These are phyloP conservation scores for Thaumetopoea pityocampa DNA, from an alignment of 1,140 invertebrate genomes.

Conservation along the genomic window DNA sequence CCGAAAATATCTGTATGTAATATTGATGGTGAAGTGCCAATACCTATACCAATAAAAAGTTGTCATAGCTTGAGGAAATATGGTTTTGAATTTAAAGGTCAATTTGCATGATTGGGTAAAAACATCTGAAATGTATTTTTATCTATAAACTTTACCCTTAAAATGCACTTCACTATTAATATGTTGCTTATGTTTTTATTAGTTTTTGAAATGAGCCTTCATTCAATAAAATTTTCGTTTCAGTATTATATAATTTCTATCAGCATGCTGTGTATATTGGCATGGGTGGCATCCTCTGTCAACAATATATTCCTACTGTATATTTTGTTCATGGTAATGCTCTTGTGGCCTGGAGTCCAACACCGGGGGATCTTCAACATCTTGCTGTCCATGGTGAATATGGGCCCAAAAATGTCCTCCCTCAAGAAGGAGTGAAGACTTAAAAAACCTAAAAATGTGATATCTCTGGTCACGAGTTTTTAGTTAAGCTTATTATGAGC, in stretches of 20 bases:
- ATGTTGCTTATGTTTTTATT: slow-evolving; percentile 8
- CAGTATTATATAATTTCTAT: slow-evolving; percentile 87
- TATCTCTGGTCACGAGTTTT: slow-evolving; percentile 64
- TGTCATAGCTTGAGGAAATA: too few species aligned
- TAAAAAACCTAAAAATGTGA: slow-evolving; percentile 32
- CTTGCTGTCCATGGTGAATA: slow-evolving; percentile 43
- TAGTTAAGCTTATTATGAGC: slow-evolving; percentile 58
- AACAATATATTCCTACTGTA: slow-evolving; percentile 90
- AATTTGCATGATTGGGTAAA: too few species aligned
- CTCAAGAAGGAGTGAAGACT: slow-evolving; percentile 41
- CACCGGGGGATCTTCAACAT: slow-evolving; percentile 47
- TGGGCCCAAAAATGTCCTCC: slow-evolving; percentile 38
- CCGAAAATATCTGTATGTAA: too few species aligned
- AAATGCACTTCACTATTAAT: too few species aligned
- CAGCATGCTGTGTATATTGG: slow-evolving; percentile 78
- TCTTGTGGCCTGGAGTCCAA: slow-evolving; percentile 76
- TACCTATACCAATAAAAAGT: too few species aligned
- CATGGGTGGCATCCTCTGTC: slow-evolving; percentile 87
- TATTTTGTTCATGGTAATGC: slow-evolving; percentile 73
- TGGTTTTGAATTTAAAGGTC: too few species aligned
- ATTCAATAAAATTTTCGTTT: slow-evolving; percentile 45
- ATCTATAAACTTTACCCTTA: too few species aligned
- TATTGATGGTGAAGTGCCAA: too few species aligned
- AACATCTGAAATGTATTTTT: too few species aligned
- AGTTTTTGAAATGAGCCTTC: slow-evolving; percentile 3